Conservation (phyloP, 2,797 vertebrate genomes). For the Orestias chungarensis region DNA sequence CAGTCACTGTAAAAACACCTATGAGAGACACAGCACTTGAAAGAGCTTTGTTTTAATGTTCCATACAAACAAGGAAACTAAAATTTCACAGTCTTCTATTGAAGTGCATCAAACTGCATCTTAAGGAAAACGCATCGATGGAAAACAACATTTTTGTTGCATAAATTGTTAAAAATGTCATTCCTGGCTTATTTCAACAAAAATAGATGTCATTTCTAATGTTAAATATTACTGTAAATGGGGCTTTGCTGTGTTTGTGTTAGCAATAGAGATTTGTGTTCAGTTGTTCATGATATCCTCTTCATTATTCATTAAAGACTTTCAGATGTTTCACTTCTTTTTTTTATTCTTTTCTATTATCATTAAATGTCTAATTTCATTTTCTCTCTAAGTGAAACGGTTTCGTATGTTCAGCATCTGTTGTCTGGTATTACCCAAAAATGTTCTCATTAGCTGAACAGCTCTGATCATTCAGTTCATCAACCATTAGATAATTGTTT, state of each 20-base stretch:
- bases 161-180: neutral
- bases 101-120: neutral
- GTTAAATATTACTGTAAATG: neutral
- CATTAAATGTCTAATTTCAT: neutral
- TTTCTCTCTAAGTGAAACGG: neutral
- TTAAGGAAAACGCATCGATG: neutral
- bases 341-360: neutral
- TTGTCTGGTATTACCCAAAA: neutral
- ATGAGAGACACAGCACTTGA: conserved; percentile 5
- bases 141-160: neutral
- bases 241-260: neutral
- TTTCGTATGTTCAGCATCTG: neutral
- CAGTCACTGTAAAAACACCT: conserved; percentile 35
- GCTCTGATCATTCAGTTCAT: neutral
- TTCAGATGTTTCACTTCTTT: neutral
- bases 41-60: conserved; percentile 5
- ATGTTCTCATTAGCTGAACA: neutral
- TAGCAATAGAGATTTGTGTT: neutral
- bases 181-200: neutral
- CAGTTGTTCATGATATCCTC: neutral
- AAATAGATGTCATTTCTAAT: neutral
- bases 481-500: neutral
- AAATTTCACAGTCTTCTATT: neutral
- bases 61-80: neutral
- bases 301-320: too few species aligned